Evolutionary conservation across 2,113 vertebrate genomes (phyloP).

Genomic region (Chaetorhynchus papuensis): DNA sequence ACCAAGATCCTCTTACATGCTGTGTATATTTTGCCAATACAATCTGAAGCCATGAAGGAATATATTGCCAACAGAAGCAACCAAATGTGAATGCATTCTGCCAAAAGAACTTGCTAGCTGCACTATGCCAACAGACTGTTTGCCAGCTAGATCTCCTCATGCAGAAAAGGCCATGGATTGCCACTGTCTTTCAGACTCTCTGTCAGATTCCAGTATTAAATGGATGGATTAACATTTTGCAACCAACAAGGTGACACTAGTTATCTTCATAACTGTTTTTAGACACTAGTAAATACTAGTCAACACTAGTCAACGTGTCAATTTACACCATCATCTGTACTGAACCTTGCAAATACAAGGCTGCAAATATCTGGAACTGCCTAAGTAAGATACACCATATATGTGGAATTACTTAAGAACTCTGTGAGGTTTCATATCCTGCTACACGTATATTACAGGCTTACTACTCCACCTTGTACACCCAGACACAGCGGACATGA

Average conservation of each 20-base stretch:
- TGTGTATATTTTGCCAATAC: constrained; percentile 32
- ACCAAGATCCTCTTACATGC: background rate
- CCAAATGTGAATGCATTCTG: constrained; percentile 10
- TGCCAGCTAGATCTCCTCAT: background rate
- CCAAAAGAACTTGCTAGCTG: background rate
- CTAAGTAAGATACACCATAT: background rate
- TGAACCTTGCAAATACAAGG: background rate
- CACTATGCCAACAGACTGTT: background rate
- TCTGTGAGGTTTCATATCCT: background rate
- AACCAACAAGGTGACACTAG: background rate
- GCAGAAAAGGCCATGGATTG: background rate
- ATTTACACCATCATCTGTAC: background rate
- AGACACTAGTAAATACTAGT: background rate
- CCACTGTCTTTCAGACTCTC: background rate
- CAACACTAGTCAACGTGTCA: background rate
- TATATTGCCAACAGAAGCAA: constrained; percentile 14
- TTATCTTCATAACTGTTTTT: background rate
- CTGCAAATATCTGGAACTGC: background rate
- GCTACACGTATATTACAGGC: background rate
- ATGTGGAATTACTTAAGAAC: background rate
- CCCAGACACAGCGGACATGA: background rate
- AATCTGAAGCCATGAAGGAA: constrained; percentile 1
- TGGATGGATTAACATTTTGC: background rate
- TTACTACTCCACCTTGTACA: background rate
- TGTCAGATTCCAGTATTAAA: constrained; percentile 12